Conservation (phyloP, 2,113 vertebrate genomes). For the Ammodytes dubius region DNA sequence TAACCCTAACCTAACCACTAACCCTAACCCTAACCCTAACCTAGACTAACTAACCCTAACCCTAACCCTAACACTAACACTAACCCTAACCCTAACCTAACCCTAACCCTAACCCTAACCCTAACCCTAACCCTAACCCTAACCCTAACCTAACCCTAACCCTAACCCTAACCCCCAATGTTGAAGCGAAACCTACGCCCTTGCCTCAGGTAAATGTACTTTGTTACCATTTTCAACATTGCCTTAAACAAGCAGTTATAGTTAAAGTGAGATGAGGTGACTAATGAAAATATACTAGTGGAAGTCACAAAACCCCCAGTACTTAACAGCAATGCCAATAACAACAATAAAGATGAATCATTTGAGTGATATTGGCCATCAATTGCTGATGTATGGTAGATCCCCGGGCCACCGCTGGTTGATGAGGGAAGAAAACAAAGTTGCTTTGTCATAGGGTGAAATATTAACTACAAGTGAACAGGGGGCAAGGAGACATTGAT, state of each 20-base stretch:
- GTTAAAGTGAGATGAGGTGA: conserved; percentile 30
- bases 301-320: not conserved
- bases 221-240: too few species aligned
- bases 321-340: conserved; percentile 65
- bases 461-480: conserved; percentile 78
- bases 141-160: too few species aligned
- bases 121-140: too few species aligned
- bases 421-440: conserved; percentile 68
- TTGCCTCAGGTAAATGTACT: not conserved
- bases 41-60: too few species aligned
- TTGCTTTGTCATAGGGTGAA: conserved; percentile 72
- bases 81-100: too few species aligned
- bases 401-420: conserved; percentile 57
- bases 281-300: conserved; percentile 1
- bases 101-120: too few species aligned
- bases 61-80: too few species aligned
- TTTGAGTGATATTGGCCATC: conserved; percentile 46
- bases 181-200: too few species aligned
- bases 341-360: conserved; percentile 70
- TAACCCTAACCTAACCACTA: too few species aligned
- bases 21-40: too few species aligned
- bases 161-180: too few species aligned
- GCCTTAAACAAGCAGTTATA: not conserved
- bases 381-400: conserved; percentile 47
- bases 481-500: conserved; percentile 77